A percentile compares a stretch with the other conserved stretches of the same genome.
Conservation (phyloP, 23 tunicate species). For the Corella eumyota region DNA sequence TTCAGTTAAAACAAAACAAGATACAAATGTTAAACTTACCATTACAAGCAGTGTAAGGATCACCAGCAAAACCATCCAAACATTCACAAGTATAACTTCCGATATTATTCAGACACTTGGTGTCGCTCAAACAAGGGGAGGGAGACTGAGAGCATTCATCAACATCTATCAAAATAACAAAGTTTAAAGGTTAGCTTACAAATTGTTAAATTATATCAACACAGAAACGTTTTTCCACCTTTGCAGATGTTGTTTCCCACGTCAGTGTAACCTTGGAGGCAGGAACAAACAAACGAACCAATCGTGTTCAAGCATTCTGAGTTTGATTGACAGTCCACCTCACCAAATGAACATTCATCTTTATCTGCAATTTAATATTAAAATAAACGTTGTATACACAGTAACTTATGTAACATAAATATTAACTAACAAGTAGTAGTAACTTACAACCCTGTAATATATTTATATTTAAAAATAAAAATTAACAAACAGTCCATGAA, state of each 20-base stretch:
- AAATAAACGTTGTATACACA: too few species aligned
- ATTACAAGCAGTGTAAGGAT: constrained; percentile 13
- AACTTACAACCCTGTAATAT: too few species aligned
- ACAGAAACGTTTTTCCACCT: too few species aligned
- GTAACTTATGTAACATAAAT: too few species aligned
- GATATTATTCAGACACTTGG: constrained; percentile 11
- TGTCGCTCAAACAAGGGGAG: constrained; percentile 13
- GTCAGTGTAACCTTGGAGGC: constrained; percentile 1
- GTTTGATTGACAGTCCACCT: neutral
- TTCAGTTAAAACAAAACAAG: neutral
- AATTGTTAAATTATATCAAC: too few species aligned
- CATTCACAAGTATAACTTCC: constrained; percentile 33
- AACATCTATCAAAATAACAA: too few species aligned
- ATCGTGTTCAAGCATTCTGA: constrained; percentile 9
- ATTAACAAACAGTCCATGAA: too few species aligned
- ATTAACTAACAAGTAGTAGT: too few species aligned
- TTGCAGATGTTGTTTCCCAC: too few species aligned
- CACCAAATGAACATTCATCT: constrained; percentile 3
- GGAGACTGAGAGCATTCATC: constrained; percentile 11
- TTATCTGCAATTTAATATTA: neutral
- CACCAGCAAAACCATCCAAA: constrained; percentile 5
- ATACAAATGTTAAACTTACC: too few species aligned
- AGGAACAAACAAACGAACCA: constrained; percentile 5
- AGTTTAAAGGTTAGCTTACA: too few species aligned
- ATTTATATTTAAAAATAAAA: too few species aligned